Evolutionary conservation across 2,888 invertebrate species (phyloP), one percentile per base, ranked within the genome.

Genomic region (Ormyrus rosae): DNA sequence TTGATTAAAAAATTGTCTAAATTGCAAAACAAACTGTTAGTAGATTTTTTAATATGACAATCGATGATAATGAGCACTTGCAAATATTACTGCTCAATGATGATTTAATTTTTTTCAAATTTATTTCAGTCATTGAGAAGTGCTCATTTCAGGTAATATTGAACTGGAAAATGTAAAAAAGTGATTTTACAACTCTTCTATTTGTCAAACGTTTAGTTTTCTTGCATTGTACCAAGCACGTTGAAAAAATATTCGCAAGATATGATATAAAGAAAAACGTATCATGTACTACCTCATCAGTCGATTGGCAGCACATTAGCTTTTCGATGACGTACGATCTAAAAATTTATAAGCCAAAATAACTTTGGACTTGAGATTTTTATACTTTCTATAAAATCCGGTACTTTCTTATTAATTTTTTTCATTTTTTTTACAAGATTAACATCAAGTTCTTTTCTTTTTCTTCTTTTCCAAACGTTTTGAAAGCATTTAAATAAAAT

Each of bases 301-400:
- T 82, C 77, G 56, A 68, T 80, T 82, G 82, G 82, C 82, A 82
- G 82, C 78, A 82, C 73, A 48, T 75, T 68, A 74, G 80, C 80
- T 60, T 77, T 82, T 80, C 70, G 80, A 78, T 80, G 80, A 82
- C 78, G 60, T 80, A 76, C 70, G 53, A 67, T 45, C 72, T 75
- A 60, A 81, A 50, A 56, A 13, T 56, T 53, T 69, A 68, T 50
- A n/a, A 73, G 61, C 53, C 50, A 72, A 68, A n/a, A 76, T 34
- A 64, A 61, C 11, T 50, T 67, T 68, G 6, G 50, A 56, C 56
- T 71, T 72, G 9, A 60, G 34, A 50, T 65, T 46, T 64, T 60
- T 63, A 34, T 68, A 78, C 64, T 72, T 78, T 56, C 56, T 53
- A 53, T 60, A 69, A 75, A 60, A 58, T 51, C 56, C 45, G 13